These are phyloP conservation scores for Drosophila phalerata DNA, from an alignment of 2,888 invertebrate species.

Conservation along the genomic window DNA sequence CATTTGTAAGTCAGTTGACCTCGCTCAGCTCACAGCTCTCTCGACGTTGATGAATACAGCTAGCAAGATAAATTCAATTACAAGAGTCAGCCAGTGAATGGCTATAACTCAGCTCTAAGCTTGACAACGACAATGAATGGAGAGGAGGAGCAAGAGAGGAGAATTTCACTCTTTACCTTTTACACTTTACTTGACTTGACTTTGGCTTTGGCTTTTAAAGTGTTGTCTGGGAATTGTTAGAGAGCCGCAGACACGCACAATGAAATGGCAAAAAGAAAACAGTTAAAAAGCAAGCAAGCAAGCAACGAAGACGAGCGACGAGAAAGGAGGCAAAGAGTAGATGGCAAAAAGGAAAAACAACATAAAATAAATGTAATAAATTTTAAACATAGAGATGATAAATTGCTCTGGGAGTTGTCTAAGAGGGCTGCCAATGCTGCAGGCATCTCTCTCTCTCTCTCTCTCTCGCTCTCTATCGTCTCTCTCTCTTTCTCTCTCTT, in stretches of 20 bases:
- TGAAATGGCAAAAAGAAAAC: slow-evolving; percentile 50
- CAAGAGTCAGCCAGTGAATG: slow-evolving; percentile 47
- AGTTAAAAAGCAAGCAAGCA: slow-evolving; percentile 59
- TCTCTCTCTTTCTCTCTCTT: not conserved
- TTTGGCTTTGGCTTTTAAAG: slow-evolving; percentile 58
- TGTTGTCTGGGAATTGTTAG: slow-evolving; percentile 63
- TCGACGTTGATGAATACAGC: slow-evolving; percentile 77
- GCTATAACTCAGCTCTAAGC: slow-evolving; percentile 67
- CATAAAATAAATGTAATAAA: slow-evolving; percentile 80
- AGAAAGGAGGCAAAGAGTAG: not conserved
- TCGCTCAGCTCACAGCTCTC: slow-evolving; percentile 10
- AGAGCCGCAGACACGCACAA: slow-evolving; percentile 57
- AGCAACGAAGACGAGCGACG: not conserved
- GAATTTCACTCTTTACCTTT: slow-evolving; percentile 50
- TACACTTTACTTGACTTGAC: slow-evolving; percentile 37
- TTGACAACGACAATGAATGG: slow-evolving; percentile 4
- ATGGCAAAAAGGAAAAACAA: slow-evolving; percentile 51
- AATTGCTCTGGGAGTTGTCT: slow-evolving; percentile 77
- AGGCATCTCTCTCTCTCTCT: slow-evolving; percentile 19
- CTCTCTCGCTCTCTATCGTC: not conserved
- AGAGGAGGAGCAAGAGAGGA: not conserved
- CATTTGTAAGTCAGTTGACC: slow-evolving; percentile 41
- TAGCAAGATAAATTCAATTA: slow-evolving; percentile 76
- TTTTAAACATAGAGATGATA: slow-evolving; percentile 81
- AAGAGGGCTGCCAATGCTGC: slow-evolving; percentile 71